Evolutionary conservation across 2,797 vertebrate species (phyloP), one percentile per base, ranked within the genome.

Genomic region (Amniataba percoides): DNA sequence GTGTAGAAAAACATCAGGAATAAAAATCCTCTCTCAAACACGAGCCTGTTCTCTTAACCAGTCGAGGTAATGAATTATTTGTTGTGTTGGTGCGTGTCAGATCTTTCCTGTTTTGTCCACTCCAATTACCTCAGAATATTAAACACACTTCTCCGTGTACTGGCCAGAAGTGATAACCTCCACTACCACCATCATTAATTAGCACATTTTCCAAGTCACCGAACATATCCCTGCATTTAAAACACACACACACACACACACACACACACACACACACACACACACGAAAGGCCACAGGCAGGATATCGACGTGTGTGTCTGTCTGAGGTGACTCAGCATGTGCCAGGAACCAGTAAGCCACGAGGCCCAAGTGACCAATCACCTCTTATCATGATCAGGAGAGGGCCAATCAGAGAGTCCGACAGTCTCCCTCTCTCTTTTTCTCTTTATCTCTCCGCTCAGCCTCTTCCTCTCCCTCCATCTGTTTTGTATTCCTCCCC

Each of bases 151-250:
- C 18, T 56, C 16, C 7, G 25, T 10, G 31, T 34, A 34, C n/a
- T 42, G 2, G 6, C 5, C 5, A 34, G 3, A 21, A 31, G 13
- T 15, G 4, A 23, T 18, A 58, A 39, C 27, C 31, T 21, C 13
- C 42, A 25, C 2, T 21, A 18, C 34, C 7, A 4, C 4, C 18
- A 9, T 21, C 11, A 53, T 18, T 7, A 39, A 36, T 49, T 0
- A 56, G 16, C 16, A 42, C 18, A 45, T 43, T 43, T 65, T 60
- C 14, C 3, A 12, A 42, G 27, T 14, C 7, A 27, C 42, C 10
- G 39, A 14, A 45, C 95, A 43, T 93, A 94, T 95, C 60, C 95
- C 60, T 1, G 16, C n/a, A 46, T 34, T 7, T 42, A 14, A 52
- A 27, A 73, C 63, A 64, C 42, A 14, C 23, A 19, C 23, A 19